Conservation (phyloP, 2,797 vertebrate genomes). For the Artibeus jamaicensis region DNA sequence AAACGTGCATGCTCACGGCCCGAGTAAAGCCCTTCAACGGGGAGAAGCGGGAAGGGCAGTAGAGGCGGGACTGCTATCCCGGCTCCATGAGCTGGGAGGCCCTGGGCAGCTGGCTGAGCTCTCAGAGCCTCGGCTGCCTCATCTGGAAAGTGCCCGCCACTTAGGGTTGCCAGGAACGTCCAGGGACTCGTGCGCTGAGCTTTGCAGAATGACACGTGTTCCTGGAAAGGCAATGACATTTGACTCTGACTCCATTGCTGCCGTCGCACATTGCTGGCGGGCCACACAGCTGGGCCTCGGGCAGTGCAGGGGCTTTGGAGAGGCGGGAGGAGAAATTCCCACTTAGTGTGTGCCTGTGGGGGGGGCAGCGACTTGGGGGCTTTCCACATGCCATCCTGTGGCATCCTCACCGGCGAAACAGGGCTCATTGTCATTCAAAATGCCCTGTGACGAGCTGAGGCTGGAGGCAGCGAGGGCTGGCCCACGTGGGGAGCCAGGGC, state of each 20-base stretch:
- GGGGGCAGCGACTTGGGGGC: no score
- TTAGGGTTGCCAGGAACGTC: fast-evolving
- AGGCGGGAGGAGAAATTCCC: background rate
- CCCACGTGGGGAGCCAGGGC: background rate
- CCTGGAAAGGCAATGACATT: fast-evolving
- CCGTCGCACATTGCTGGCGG: background rate
- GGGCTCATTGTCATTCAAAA: background rate
- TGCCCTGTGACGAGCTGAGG: background rate
- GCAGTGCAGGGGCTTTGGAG: background rate
- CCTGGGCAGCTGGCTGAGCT: background rate
- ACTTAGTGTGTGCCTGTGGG: no score
- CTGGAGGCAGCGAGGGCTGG: background rate
- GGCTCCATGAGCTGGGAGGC: background rate
- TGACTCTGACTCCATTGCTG: background rate
- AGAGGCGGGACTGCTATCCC: fast-evolving
- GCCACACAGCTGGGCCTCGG: background rate
- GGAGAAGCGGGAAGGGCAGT: no score
- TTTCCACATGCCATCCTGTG: fast-evolving
- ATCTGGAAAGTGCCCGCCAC: background rate
- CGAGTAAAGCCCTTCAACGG: background rate
- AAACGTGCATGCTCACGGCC: fast-evolving
- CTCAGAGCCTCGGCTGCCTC: background rate
- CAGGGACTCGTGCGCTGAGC: fast-evolving
- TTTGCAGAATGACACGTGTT: background rate
- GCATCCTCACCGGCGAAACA: fast-evolving